phyloP scores from a whole-genome alignment of 2,888 invertebrate species.

The Andrena trimmerana region DNA sequence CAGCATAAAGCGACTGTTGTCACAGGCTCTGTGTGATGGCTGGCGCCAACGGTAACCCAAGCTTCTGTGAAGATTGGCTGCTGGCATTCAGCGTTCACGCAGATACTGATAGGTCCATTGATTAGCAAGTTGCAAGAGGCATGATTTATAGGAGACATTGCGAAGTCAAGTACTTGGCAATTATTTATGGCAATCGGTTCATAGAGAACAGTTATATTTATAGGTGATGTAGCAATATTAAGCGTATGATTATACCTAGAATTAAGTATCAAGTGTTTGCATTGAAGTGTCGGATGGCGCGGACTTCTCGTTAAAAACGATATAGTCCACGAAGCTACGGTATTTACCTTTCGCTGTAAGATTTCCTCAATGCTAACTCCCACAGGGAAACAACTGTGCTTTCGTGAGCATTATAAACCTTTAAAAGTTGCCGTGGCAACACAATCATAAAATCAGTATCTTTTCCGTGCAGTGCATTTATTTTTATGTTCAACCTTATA shows the following conservation, averaged over 20 bases:
- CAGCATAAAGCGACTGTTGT: conserved; percentile 78
- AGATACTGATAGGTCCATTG: conserved; percentile 80
- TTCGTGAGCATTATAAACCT: conserved; percentile 70
- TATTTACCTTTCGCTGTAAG: conserved; percentile 77
- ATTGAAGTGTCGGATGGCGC: conserved; percentile 7
- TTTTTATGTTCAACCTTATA: conserved; percentile 71
- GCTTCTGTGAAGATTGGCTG: conserved; percentile 82
- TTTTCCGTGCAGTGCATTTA: conserved; percentile 49
- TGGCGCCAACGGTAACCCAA: conserved; percentile 77
- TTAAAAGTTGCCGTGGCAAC: conserved; percentile 80
- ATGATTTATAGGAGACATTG: conserved; percentile 53
- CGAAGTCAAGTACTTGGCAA: conserved; percentile 44
- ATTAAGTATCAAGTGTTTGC: conserved; percentile 38
- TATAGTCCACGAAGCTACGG: conserved; percentile 9
- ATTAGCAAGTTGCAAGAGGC: conserved; percentile 74
- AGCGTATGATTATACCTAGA: conserved; percentile 76
- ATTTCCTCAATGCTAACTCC: conserved; percentile 79
- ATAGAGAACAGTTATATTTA: conserved; percentile 63
- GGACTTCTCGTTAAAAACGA: conserved; percentile 10
- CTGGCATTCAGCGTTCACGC: conserved; percentile 76
- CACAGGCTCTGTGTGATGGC: conserved; percentile 64
- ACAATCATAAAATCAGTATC: conserved; percentile 66
- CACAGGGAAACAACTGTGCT: conserved; percentile 75
- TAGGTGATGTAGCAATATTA: conserved; percentile 62
- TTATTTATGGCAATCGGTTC: conserved; percentile 39